Base-by-base conservation (phyloP, 37 sponge, comb jelly and placozoan genomes). In the Halisarca cf. caerulea region DNA sequence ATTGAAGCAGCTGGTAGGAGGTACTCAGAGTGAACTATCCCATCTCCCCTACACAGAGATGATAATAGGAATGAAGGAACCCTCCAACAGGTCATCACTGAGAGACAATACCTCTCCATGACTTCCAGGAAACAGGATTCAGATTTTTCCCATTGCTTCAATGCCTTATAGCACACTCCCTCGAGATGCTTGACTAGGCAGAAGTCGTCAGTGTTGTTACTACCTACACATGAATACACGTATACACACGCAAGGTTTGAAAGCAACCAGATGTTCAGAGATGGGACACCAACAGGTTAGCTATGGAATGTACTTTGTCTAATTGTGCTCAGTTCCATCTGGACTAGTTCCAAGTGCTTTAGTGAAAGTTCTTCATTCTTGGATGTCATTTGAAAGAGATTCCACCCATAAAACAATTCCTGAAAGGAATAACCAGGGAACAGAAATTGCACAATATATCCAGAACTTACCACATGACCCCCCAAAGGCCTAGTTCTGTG, bases 401-500 rank as follows among this genome's bases (percentile, higher is more conserved):
- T 95, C 86, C 92, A 92, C 2, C 83, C 82, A 86, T 92, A 95
- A 17, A 95, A 41, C 60, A 95, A 64, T 77, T 95, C 95, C 95
- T 95, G 33, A 24, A 53, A 58, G 23, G 58, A 18, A 30, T 30
- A 33, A 58, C 6, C 18, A 15, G 64, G 30, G 64, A 62, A 28
- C 57, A 55, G 11, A 17, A 55, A 55, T 11, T 55, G 57, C 17
- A 55, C 17, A 20, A 55, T 11, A 55, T 17, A 20, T 11, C 17
- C 57, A 17, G 57, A 55, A 55, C 17, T 55, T 17, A 55, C 57
- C 17, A 20, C 57, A 55, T 17, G 11, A 11, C 11, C 57, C 17
- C 17, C 57, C 17, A 55, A 55, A 55, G 57, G 57, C 57, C 11
- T 55, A 17, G 57, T 17, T 55, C 11, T 17, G 57, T 55, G 17